phyloP scores from a whole-genome alignment of 2,113 vertebrate genomes.

The Ammodytes marinus region DNA sequence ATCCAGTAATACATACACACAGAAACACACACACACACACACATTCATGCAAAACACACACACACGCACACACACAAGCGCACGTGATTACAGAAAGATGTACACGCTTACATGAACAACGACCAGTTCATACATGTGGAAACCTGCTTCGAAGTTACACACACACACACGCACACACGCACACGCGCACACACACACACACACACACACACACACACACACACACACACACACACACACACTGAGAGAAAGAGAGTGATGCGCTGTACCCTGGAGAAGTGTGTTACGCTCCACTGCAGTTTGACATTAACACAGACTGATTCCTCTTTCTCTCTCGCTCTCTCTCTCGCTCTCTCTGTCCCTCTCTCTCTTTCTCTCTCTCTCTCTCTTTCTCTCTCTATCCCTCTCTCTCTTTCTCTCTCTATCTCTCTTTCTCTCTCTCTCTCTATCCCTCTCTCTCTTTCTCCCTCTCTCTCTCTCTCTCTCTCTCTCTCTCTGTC shows the following conservation, averaged over 20 bases:
- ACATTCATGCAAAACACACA: neutral
- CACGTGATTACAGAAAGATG: neutral
- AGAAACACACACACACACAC: too few relatives aligned
- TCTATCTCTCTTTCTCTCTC: neutral
- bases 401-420: slow-evolving; percentile 18
- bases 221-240: slow-evolving; percentile 24
- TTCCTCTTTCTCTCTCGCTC: slow-evolving; percentile 26
- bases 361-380: neutral
- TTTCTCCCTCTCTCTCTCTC: neutral
- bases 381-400: neutral
- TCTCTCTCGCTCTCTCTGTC: slow-evolving; percentile 2
- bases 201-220: slow-evolving; percentile 22
- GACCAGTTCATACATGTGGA: slow-evolving; percentile 25
- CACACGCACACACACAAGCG: neutral
- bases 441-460: neutral
- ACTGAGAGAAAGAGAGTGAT: slow-evolving; percentile 48
- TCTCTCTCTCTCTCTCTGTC: neutral
- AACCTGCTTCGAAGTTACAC: slow-evolving; percentile 16
- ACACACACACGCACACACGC: neutral
- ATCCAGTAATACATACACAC: neutral
- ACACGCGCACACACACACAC: neutral
- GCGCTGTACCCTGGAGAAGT: slow-evolving; percentile 65
- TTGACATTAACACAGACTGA: slow-evolving; percentile 71
- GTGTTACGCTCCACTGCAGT: slow-evolving; percentile 60
- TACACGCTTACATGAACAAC: neutral